These are phyloP conservation scores for Rhogogaster chlorosoma DNA, from an alignment of 2,888 invertebrate species.

Conservation along the genomic window DNA sequence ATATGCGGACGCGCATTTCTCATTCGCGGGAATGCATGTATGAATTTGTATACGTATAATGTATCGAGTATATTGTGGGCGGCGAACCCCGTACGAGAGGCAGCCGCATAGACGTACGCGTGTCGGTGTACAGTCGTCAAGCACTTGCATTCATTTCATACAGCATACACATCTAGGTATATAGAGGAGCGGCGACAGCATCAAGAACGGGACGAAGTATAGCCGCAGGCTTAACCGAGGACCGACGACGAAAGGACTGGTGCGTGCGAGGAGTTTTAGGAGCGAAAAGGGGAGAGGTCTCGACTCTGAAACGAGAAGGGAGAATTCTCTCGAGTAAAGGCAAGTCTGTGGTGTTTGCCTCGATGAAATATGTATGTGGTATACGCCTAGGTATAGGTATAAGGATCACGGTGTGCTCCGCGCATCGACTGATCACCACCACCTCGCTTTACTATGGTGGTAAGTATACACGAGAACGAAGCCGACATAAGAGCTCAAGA, in stretches of 20 bases:
- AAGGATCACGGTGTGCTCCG: neutral
- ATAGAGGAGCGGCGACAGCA: neutral
- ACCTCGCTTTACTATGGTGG: neutral
- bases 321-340: constrained; percentile 30
- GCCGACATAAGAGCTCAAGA: constrained; percentile 2
- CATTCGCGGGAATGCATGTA: neutral
- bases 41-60: neutral
- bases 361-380: neutral
- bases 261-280: constrained; percentile 32
- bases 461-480: neutral
- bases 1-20: neutral
- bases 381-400: neutral
- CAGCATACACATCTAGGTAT: neutral
- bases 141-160: constrained; percentile 31
- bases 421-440: constrained; percentile 25
- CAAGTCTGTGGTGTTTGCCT: neutral
- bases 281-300: constrained; percentile 45
- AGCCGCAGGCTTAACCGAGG: constrained; percentile 14
- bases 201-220: neutral
- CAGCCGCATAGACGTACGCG: neutral
- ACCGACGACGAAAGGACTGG: constrained; percentile 27
- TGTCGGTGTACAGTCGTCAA: neutral
- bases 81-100: neutral
- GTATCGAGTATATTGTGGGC: neutral
- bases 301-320: constrained; percentile 49